phyloP scores from a whole-genome alignment of 2,797 vertebrate genomes.

The Nyctalus aviator region DNA sequence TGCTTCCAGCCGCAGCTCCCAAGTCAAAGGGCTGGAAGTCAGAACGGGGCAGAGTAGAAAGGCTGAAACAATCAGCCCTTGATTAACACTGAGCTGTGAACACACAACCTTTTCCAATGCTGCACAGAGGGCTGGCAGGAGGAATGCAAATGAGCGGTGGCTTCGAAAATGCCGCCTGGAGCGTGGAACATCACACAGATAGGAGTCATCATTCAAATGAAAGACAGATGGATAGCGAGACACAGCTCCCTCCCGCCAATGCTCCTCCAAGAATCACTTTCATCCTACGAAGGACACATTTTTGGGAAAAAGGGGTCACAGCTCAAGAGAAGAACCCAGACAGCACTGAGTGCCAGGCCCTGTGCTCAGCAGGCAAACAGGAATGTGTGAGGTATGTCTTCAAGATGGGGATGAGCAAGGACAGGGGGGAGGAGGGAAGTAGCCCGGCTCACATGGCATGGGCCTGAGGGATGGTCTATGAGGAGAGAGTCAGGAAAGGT shows the following conservation, averaged over 20 bases:
- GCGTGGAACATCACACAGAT: neutral
- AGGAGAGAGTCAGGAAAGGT: neutral
- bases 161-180: neutral
- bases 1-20: slow-evolving; percentile 31
- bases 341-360: too few species aligned
- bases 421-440: neutral
- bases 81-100: slow-evolving; percentile 42
- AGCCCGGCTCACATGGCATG: rapidly evolving
- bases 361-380: neutral
- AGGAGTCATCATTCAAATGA: neutral
- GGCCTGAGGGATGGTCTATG: neutral
- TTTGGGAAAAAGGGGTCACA: neutral
- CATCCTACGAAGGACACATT: neutral
- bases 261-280: neutral
- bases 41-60: neutral
- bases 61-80: slow-evolving; percentile 32
- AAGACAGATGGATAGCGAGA: neutral
- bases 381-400: neutral
- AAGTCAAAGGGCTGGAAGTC: slow-evolving; percentile 44
- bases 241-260: neutral
- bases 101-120: neutral
- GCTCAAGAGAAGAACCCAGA: neutral
- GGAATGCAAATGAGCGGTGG: neutral
- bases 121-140: neutral
- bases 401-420: neutral